Base-by-base conservation (phyloP, 2,797 vertebrate species). In the Diplodus sargus region DNA sequence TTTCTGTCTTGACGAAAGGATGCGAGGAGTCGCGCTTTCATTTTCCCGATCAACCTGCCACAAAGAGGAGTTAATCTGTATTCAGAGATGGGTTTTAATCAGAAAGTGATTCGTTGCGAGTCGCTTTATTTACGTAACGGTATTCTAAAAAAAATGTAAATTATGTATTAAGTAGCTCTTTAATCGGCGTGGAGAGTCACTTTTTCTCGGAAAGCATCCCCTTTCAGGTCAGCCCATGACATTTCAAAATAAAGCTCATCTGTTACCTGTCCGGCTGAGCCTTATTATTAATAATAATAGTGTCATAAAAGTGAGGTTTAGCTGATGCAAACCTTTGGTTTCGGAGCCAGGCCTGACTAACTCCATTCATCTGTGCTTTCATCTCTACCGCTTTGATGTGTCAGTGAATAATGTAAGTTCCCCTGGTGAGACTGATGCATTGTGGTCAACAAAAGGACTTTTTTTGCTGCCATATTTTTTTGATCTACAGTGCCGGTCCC, bases 341-440 rank as follows among this genome's bases (percentile, higher is more conserved):
- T 57, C 25, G 22, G 39, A 59, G 66, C 4, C 2, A 2, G 53
- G 28, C 18, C 59, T 0, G 4, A 56, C 63, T 63, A 5, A 23
- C 43, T 48, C 4, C 28, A 61, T 15, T 81, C 54, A 34, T 72
- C 58, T 66, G 42, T 56, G 23, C 49, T 78, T 64, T 81, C 7
- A 65, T 79, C 60, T 61, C 17, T 23, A 56, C 70, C 43, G 28
- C 75, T 82, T 74, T 78, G 67, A 79, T 72, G n/a, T 60, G 42
- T 70, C 18, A 11, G 45, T 80, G 58, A 68, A 71, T 66, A 74
- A 73, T 78, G 25, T 0, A 45, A 57, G 34, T 61, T 17, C 16
- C 43, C 60, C 34, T 17, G 47, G 16, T 34, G 54, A 59, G 76
- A 54, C 47, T 25, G 39, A 54, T 63, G 63, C 39, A 30, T 17